A percentile compares a stretch with the other conserved stretches of the same genome.
phyloP scores from a whole-genome alignment of 2,888 invertebrate genomes.

The Agrenia bidenticulata region DNA sequence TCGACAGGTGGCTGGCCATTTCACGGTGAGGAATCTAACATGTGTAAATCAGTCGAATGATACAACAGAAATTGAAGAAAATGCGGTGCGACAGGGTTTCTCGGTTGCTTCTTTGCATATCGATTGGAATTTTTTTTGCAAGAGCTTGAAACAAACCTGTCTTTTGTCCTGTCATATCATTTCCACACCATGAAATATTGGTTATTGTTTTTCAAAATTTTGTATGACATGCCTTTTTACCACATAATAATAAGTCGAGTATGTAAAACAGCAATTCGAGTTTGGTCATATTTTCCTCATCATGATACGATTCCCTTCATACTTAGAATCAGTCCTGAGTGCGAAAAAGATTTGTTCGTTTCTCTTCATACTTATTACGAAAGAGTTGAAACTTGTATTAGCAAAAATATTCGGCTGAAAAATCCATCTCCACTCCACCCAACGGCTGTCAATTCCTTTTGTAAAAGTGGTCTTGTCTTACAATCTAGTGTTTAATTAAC shows the following conservation, averaged over 20 bases:
- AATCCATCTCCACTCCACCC: too few relatives aligned
- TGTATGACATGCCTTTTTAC: conserved; percentile 7
- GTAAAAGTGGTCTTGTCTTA: too few relatives aligned
- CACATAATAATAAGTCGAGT: conserved; percentile 4
- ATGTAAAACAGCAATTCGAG: background rate
- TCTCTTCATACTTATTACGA: too few relatives aligned
- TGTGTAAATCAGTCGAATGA: conserved; percentile 20
- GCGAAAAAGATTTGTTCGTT: too few relatives aligned
- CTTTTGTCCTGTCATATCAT: conserved; percentile 18
- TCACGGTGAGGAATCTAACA: background rate
- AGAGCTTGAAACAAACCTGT: conserved; percentile 3
- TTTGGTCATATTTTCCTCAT: too few relatives aligned
- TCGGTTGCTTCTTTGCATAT: conserved; percentile 16
- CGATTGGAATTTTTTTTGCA: conserved; percentile 4
- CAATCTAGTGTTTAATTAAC: too few relatives aligned
- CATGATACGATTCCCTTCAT: too few relatives aligned
- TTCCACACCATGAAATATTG: conserved; percentile 19
- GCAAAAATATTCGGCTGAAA: too few relatives aligned
- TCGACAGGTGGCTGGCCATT: conserved; percentile 20
- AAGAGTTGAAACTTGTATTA: too few relatives aligned
- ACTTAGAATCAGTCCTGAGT: too few relatives aligned
- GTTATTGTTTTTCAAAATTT: conserved; percentile 17
- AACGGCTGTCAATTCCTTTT: too few relatives aligned
- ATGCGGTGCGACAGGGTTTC: conserved; percentile 8
- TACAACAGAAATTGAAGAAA: conserved; percentile 15